phyloP scores from a whole-genome alignment of 2,797 vertebrate genomes.

The Cossypha heuglini region DNA sequence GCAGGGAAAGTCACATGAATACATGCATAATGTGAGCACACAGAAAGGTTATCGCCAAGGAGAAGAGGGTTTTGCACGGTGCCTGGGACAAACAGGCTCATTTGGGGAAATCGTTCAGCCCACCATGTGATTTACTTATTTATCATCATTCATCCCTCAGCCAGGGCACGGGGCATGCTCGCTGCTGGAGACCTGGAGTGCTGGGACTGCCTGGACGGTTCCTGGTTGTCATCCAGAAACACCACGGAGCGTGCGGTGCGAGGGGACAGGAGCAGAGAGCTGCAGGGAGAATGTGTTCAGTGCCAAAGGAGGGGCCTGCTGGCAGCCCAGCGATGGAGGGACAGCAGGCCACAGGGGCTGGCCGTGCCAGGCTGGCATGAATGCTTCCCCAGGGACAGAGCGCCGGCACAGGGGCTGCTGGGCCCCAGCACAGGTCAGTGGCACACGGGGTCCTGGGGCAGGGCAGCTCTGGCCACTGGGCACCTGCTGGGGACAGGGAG shows the following conservation, averaged over 20 bases:
- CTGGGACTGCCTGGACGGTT: conserved; percentile 21
- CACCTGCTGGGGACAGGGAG: neutral
- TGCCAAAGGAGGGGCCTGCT: conserved; percentile 7
- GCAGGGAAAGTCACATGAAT: conserved; percentile 81
- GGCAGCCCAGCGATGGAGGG: neutral
- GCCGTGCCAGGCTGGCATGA: neutral
- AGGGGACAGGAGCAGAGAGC: conserved; percentile 17
- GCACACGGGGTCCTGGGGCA: neutral
- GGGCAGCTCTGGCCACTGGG: neutral
- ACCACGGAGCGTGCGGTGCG: neutral
- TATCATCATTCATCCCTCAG: conserved; percentile 41
- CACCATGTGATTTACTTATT: conserved; percentile 44
- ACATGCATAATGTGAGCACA: conserved; percentile 89
- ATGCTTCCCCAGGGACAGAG: neutral
- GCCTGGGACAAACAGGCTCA: conserved; percentile 71
- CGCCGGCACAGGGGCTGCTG: neutral
- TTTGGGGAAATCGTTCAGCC: conserved; percentile 64
- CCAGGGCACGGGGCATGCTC: conserved; percentile 33
- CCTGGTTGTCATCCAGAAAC: neutral
- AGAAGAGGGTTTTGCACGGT: conserved; percentile 60
- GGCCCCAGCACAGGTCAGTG: neutral
- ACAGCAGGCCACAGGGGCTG: neutral
- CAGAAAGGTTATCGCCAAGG: conserved; percentile 76
- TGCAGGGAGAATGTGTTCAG: neutral
- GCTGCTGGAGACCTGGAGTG: neutral